These are phyloP conservation scores for Nebria salina DNA, from an alignment of 2,888 invertebrate genomes.

Conservation along the genomic window DNA sequence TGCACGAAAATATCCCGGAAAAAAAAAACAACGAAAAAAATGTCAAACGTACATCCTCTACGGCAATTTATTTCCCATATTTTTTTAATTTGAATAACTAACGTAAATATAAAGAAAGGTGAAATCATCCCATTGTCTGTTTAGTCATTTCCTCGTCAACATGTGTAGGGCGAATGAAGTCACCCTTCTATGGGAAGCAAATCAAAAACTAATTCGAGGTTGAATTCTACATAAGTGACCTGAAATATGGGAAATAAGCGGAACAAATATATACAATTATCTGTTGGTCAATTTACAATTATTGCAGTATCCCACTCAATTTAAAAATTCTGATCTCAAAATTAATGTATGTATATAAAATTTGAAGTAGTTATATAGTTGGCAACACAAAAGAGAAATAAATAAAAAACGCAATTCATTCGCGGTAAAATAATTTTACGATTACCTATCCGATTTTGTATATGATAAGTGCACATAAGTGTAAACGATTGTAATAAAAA, in stretches of 20 bases:
- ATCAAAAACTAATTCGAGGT: background rate
- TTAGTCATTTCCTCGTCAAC: background rate
- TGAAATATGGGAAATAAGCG: background rate
- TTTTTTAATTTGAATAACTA: background rate
- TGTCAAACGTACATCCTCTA: background rate
- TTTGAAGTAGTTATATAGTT: no score
- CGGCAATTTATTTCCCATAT: background rate
- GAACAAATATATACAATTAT: background rate
- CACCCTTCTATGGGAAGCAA: background rate
- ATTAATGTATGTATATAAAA: no score
- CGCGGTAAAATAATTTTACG: background rate
- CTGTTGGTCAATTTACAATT: no score
- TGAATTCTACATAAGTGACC: background rate
- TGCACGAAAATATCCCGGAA: background rate
- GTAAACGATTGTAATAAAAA: constrained; percentile 1
- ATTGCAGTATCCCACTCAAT: no score
- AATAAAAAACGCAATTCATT: background rate
- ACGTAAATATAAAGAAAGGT: background rate
- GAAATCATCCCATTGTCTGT: background rate
- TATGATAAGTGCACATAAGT: background rate
- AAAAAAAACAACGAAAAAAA: background rate
- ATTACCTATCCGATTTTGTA: background rate
- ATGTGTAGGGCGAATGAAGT: background rate
- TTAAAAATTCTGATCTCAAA: no score
- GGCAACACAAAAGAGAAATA: no score